Evolutionary conservation across 2,888 invertebrate genomes (phyloP).

Genomic region (Cyclophora punctaria): DNA sequence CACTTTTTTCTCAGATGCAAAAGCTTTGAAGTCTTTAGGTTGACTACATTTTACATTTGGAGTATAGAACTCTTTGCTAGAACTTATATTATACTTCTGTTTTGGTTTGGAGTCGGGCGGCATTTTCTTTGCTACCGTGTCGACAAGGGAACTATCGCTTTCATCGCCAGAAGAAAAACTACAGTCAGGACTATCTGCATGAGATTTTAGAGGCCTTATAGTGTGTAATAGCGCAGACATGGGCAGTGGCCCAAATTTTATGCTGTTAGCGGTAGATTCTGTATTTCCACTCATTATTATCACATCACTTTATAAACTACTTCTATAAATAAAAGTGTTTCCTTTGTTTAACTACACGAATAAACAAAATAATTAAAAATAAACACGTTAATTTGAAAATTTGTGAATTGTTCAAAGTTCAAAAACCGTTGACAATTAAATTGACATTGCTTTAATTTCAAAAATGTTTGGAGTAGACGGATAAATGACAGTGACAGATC

Average conservation of each 20-base stretch:
- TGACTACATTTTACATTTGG: conserved; percentile 34
- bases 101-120: conserved; percentile 24
- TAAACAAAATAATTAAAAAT: not conserved
- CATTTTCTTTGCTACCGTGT: conserved; percentile 39
- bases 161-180: conserved; percentile 51
- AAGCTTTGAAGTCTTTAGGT: conserved; percentile 34
- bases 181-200: conserved; percentile 40
- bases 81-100: conserved; percentile 3
- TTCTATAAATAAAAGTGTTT: no score
- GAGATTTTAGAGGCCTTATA: conserved; percentile 46
- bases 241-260: conserved; percentile 64
- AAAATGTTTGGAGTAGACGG: no score
- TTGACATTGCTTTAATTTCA: not conserved
- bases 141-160: conserved; percentile 48
- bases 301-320: conserved; percentile 7
- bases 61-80: conserved; percentile 34
- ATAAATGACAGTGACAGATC: no score
- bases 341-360: not conserved
- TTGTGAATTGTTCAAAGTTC: not conserved
- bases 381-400: conserved; percentile 1
- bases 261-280: conserved; percentile 57
- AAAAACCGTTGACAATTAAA: not conserved
- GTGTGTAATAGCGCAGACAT: conserved; percentile 62
- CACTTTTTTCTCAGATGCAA: conserved; percentile 46
- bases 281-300: conserved; percentile 47